Conservation (phyloP, 2,888 invertebrate species). For the Epistrophella euchroma region DNA sequence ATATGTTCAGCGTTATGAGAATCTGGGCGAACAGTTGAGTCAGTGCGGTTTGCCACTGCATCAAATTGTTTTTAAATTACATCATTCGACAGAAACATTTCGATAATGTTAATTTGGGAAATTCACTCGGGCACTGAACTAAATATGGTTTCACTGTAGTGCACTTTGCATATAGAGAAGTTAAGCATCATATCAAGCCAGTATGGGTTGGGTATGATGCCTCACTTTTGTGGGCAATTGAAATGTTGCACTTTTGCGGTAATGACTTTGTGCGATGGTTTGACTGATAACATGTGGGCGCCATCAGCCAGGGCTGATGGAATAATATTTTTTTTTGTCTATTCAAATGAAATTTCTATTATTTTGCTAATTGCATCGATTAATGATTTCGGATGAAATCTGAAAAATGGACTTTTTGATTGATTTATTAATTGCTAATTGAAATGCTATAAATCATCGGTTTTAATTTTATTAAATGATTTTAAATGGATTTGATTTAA, state of each 20-base stretch:
- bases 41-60: conserved; percentile 51
- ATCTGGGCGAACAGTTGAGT: background rate
- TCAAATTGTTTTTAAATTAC: conserved; percentile 48
- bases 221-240: conserved; percentile 9
- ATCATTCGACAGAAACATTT: conserved; percentile 46
- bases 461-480: background rate
- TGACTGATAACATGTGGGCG: conserved; percentile 4
- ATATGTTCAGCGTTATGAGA: background rate
- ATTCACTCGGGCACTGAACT: conserved; percentile 17
- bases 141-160: conserved; percentile 26
- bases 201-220: background rate
- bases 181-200: background rate
- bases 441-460: conserved; percentile 10
- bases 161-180: background rate
- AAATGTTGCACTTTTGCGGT: conserved; percentile 23
- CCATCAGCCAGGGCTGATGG: background rate
- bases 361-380: conserved; percentile 13
- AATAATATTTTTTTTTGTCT: background rate
- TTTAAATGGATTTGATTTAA: background rate
- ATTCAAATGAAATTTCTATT: conserved; percentile 17
- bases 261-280: conserved; percentile 23
- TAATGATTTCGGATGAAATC: conserved; percentile 4
- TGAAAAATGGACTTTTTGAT: conserved; percentile 4
- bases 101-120: conserved; percentile 39
- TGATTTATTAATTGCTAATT: conserved; percentile 29